Percentiles rank a stretch among this genome's conserved stretches.
Conservation (phyloP, 2,888 invertebrate genomes). For the Papilio demoleus region DNA sequence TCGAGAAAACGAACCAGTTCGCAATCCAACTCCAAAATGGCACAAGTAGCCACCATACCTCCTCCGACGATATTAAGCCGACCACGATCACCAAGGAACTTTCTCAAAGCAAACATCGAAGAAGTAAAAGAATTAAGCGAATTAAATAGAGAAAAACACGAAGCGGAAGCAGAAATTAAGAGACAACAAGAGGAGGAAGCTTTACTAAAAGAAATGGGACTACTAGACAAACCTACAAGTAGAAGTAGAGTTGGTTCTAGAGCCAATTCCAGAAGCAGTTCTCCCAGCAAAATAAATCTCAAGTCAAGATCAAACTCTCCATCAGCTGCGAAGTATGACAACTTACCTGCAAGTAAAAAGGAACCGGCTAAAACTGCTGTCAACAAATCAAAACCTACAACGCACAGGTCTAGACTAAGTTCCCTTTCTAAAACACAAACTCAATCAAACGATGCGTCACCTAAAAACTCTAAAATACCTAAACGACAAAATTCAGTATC, state of each 20-base stretch:
- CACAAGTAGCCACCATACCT: conserved; percentile 64
- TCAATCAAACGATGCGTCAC: conserved; percentile 77
- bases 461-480: conserved; percentile 78
- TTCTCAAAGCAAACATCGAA: conserved; percentile 78
- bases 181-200: conserved; percentile 77
- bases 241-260: conserved; percentile 61
- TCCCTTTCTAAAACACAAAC: conserved; percentile 74
- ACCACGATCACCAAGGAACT: conserved; percentile 75
- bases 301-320: conserved; percentile 78
- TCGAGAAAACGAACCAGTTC: conserved; percentile 73
- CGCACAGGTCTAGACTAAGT: conserved; percentile 68
- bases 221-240: conserved; percentile 64
- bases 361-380: conserved; percentile 64
- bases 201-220: conserved; percentile 76
- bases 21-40: conserved; percentile 71
- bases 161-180: conserved; percentile 73
- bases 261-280: conserved; percentile 70
- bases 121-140: conserved; percentile 78
- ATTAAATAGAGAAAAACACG: conserved; percentile 77
- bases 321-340: conserved; percentile 67
- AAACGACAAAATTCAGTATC: conserved; percentile 77
- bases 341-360: conserved; percentile 56
- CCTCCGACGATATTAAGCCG: conserved; percentile 62
- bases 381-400: conserved; percentile 59
- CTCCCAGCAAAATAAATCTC: conserved; percentile 69